phyloP scores from a whole-genome alignment of 2,113 vertebrate species.

The Zingel zingel region DNA sequence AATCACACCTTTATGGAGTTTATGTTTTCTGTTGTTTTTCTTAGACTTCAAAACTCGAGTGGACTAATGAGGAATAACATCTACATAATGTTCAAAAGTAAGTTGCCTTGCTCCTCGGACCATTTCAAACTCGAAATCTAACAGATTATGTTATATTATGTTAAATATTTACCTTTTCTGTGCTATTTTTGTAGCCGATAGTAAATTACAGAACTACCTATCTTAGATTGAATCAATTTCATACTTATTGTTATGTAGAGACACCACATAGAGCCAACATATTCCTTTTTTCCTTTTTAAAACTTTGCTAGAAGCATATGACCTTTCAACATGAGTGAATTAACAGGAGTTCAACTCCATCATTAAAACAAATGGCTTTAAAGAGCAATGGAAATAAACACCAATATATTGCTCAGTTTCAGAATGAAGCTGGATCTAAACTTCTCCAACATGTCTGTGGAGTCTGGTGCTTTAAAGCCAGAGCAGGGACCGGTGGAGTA shows the following conservation, averaged over 20 bases:
- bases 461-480: not conserved
- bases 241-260: not conserved
- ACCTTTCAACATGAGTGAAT: not conserved
- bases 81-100: constrained; percentile 31
- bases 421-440: constrained; percentile 65
- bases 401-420: not conserved
- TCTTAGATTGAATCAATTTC: not conserved
- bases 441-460: constrained; percentile 63
- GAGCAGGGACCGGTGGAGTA: constrained; percentile 86
- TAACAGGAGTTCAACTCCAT: not conserved
- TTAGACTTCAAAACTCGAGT: constrained; percentile 1
- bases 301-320: not conserved
- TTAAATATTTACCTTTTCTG: not conserved
- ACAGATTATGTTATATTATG: not conserved
- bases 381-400: not conserved
- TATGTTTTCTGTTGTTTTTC: not conserved
- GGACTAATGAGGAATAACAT: constrained; percentile 13
- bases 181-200: not conserved
- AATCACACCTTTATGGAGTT: not conserved
- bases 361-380: constrained; percentile 4
- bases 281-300: not conserved
- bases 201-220: not conserved
- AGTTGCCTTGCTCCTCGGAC: not conserved
- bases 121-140: not conserved
- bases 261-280: not conserved